These are phyloP conservation scores for Lobophora halterata DNA, from an alignment of 2,888 invertebrate genomes.

Conservation along the genomic window DNA sequence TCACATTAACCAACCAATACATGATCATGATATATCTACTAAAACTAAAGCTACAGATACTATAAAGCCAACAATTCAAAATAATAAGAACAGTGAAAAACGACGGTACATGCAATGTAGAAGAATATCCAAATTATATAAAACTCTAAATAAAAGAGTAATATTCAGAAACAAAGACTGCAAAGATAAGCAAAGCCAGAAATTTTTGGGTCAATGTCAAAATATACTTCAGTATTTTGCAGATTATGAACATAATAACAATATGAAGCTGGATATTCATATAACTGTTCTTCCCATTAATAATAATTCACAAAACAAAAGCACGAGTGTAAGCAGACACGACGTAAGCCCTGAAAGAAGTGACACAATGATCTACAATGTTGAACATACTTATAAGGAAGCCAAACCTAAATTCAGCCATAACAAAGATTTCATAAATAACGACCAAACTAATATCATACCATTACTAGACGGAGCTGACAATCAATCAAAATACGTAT, in stretches of 20 bases:
- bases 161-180: constrained; percentile 1
- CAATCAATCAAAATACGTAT: constrained; percentile 51
- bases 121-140: constrained; percentile 23
- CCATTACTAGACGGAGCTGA: constrained; percentile 53
- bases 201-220: constrained; percentile 42
- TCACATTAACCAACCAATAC: constrained; percentile 13
- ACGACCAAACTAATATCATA: constrained; percentile 45
- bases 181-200: constrained; percentile 22
- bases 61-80: neutral
- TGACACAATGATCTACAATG: constrained; percentile 16
- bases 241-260: constrained; percentile 39
- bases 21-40: constrained; percentile 2
- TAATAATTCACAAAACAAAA: constrained; percentile 21
- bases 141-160: constrained; percentile 8
- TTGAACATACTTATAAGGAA: constrained; percentile 6
- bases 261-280: constrained; percentile 55
- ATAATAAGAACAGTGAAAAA: neutral
- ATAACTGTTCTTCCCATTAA: constrained; percentile 47
- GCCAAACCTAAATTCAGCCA: neutral
- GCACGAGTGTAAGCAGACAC: constrained; percentile 16
- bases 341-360: constrained; percentile 14
- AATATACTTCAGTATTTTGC: constrained; percentile 50
- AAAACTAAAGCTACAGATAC: constrained; percentile 10
- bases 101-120: constrained; percentile 5
- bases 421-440: constrained; percentile 11